Base-by-base conservation (phyloP, 2,113 vertebrate species). In the Hepsetus odoe region DNA sequence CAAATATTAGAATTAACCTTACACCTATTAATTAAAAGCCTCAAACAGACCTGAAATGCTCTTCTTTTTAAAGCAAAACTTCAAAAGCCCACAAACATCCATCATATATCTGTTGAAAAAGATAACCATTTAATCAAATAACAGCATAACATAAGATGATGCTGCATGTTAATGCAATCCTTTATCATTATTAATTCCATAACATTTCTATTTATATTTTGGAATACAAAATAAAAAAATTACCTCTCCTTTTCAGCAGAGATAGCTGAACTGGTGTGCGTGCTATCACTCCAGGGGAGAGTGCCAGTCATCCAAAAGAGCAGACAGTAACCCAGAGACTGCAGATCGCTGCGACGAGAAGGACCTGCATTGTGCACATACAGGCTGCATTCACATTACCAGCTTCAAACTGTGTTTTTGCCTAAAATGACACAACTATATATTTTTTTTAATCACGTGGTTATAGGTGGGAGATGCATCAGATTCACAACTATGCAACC, bases 301-400 rank as follows among this genome's bases (percentile, higher is more conserved):
- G 65, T 73, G 6, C 95, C 95, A 0, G 86, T 93, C 68, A 94
- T 90, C 96, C 96, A 98, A 58, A 89, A 94, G 76, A 98, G 86
- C 88, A 98, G 88, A 82, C 97, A 99, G 86, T 97, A 98, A 79
- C 95, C 96, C 85, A 99, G 85, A 71, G 94, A 93, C 89, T 99
- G 95, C 74, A 99, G 89, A 86, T 98, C 97, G 28, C 96, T 96
- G 66, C 96, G 95, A 4, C 96, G 93, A 81, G 95, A 96, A 3
- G 97, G 97, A 18, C 91, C 97, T 99, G 76, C 46, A 66, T 28
- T 51, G 42, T 51, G 18, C 42, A 44, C 4, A 20, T 20, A 51
- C 3, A 51, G 11, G 11, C 38, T n/a, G n/a, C n/a, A n/a, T n/a
- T n/a, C n/a, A n/a, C n/a, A n/a, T n/a, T n/a, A n/a, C n/a, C n/a